Evolutionary conservation across 2,113 vertebrate genomes (phyloP).

Genomic region (Climacteris rufus): DNA sequence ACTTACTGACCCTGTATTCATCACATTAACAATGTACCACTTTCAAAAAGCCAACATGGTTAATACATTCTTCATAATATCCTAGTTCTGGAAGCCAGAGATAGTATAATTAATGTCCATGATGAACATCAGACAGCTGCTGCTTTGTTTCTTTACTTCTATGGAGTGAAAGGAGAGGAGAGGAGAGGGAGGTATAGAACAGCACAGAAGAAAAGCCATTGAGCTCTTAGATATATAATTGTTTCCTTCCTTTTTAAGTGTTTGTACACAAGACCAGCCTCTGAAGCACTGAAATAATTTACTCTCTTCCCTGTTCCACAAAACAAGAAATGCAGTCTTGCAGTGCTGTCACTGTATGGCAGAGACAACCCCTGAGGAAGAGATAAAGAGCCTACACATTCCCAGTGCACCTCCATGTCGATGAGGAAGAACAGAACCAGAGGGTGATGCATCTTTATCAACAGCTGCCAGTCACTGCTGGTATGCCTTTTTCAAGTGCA

Average conservation of each 20-base stretch:
- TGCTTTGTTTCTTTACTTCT: slow-evolving; percentile 43
- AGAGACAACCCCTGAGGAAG: slow-evolving; percentile 26
- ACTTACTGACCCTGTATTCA: slow-evolving; percentile 41
- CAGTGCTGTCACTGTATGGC: background rate
- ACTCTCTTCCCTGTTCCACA: slow-evolving; percentile 16
- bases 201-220: background rate
- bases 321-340: background rate
- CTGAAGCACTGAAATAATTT: slow-evolving; percentile 14
- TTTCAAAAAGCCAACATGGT: slow-evolving; percentile 49
- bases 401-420: background rate
- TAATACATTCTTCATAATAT: slow-evolving; percentile 43
- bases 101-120: slow-evolving; percentile 59
- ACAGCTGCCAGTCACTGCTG: slow-evolving; percentile 19
- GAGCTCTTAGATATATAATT: background rate
- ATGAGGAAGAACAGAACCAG: slow-evolving; percentile 33
- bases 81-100: slow-evolving; percentile 49
- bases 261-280: slow-evolving; percentile 11
- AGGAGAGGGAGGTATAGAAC: background rate
- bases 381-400: slow-evolving; percentile 3
- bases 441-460: slow-evolving; percentile 53
- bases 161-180: accelerated
- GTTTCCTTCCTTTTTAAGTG: background rate
- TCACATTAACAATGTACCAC: slow-evolving; percentile 33
- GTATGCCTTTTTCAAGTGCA: slow-evolving; percentile 10
- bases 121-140: slow-evolving; percentile 42